Evolutionary conservation across 2,888 invertebrate species (phyloP), one percentile per base, ranked within the genome.

Genomic region (Lasioglossum calceatum): DNA sequence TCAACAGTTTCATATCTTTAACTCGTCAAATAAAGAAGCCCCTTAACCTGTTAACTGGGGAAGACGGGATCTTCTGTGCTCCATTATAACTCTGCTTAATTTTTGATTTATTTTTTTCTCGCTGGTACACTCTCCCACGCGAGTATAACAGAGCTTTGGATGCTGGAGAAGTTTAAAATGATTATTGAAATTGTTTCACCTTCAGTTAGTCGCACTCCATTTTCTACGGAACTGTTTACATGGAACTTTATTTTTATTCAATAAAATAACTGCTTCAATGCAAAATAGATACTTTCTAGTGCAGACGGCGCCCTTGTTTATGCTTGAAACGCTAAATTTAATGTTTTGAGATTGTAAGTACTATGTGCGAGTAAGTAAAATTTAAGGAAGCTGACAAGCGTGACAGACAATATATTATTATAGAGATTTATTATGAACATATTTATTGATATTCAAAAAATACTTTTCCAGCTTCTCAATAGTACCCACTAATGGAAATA

Each of bases 11-110:
- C 67, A 67, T 67, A 67, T 67, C 67, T 67, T 64, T 67, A 67
- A 67, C 67, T 67, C 67, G 67, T 32, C 67, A 67, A 67, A 67
- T 67, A 67, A 67, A 36, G 67, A 67, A 36, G 67, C 67, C 67
- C 67, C 67, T 67, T 67, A 67, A 67, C 19, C 8, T 67, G 36
- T 67, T 67, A 67, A 67, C 67, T 36, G 36, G 67, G 19, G 67
- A 36, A 67, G 36, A 67, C 67, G 36, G 67, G 67, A 36, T 67
- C 67, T 67, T 67, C 67, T 67, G 32, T 67, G 67, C 67, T 67
- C 67, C 36, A 67, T 36, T 67, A 36, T 36, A 10, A 19, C 67
- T 67, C 67, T 67, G 32, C 8, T 19, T 67, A 67, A 67, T 67
- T 67, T 67, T 36, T 36, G 8, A 67, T 64, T 32, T 32, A 64